Evolutionary conservation across 2,797 vertebrate genomes (phyloP).

Genomic region (Rachycentron canadum): DNA sequence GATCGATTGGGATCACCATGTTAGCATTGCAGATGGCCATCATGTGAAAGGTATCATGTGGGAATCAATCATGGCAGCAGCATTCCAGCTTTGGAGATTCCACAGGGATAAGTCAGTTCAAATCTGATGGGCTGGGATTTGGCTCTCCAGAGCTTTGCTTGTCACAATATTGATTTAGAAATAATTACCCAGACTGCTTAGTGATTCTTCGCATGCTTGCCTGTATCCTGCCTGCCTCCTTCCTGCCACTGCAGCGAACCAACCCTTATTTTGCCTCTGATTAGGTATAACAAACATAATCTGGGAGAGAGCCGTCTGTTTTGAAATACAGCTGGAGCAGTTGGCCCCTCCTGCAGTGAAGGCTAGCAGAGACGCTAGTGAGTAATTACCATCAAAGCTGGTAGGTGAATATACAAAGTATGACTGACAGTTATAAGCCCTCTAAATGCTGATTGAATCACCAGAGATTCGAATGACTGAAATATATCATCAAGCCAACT

Average conservation of each 20-base stretch:
- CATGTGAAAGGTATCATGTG: conserved; percentile 76
- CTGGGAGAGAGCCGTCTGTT: conserved; percentile 62
- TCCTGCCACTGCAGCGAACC: conserved; percentile 47
- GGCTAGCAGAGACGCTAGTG: conserved; percentile 61
- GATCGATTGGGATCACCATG: conserved; percentile 72
- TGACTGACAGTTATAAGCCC: conserved; percentile 68
- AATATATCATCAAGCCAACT: conserved; percentile 30
- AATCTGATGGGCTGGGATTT: conserved; percentile 74
- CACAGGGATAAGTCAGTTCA: conserved; percentile 67
- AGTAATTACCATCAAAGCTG: conserved; percentile 71
- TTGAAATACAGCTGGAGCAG: conserved; percentile 66
- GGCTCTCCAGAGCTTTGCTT: conserved; percentile 79
- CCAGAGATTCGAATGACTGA: conserved; percentile 43
- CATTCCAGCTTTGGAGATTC: conserved; percentile 68
- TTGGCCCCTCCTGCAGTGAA: conserved; percentile 48
- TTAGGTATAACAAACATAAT: conserved; percentile 72
- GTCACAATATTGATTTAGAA: conserved; percentile 86
- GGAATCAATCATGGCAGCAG: conserved; percentile 76
- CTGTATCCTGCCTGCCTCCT: conserved; percentile 50
- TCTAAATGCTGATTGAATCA: conserved; percentile 50
- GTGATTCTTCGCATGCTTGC: conserved; percentile 71
- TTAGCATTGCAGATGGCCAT: conserved; percentile 78
- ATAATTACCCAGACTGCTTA: conserved; percentile 84
- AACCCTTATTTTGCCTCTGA: conserved; percentile 57
- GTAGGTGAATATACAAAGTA: conserved; percentile 63